Evolutionary conservation across 2,888 invertebrate species (phyloP).

Genomic region (Zygaena filipendulae): DNA sequence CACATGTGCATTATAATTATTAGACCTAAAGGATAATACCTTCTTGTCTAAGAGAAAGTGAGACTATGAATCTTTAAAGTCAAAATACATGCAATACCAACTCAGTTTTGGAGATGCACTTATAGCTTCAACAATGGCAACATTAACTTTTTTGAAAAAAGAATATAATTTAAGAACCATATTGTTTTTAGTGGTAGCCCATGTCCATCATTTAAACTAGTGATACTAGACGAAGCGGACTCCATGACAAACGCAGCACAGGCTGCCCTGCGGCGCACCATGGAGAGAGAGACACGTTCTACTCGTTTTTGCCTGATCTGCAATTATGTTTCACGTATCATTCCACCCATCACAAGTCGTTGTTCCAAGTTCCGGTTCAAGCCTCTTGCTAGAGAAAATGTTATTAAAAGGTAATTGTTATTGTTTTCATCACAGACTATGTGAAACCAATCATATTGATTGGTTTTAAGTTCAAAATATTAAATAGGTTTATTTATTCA

Average conservation of each 20-base stretch:
- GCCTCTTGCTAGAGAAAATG: slow-evolving; percentile 79
- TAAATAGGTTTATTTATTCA: no score
- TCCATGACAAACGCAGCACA: slow-evolving; percentile 99
- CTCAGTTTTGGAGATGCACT: no score
- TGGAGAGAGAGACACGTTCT: slow-evolving; percentile 95
- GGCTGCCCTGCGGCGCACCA: slow-evolving; percentile 94
- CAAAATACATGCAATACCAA: no score
- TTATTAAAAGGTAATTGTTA: slow-evolving; percentile 60
- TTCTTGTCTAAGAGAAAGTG: no score
- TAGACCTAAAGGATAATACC: no score
- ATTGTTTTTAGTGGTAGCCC: slow-evolving; percentile 81
- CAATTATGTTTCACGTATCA: slow-evolving; percentile 98
- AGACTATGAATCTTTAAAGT: no score
- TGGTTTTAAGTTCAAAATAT: no score
- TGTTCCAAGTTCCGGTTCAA: slow-evolving; percentile 99
- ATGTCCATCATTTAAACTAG: slow-evolving; percentile 95
- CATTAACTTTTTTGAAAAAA: no score
- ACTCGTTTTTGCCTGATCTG: slow-evolving; percentile 98
- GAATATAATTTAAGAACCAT: no score
- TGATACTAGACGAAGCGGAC: slow-evolving; percentile 98
- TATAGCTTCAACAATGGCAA: no score
- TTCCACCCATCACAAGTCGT: slow-evolving; percentile 96
- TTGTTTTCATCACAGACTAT: slow-evolving; percentile 62
- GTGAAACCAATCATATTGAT: no score
- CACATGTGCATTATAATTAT: no score